Conservation (phyloP, 2,888 invertebrate species). For the Rhingia rostrata region DNA sequence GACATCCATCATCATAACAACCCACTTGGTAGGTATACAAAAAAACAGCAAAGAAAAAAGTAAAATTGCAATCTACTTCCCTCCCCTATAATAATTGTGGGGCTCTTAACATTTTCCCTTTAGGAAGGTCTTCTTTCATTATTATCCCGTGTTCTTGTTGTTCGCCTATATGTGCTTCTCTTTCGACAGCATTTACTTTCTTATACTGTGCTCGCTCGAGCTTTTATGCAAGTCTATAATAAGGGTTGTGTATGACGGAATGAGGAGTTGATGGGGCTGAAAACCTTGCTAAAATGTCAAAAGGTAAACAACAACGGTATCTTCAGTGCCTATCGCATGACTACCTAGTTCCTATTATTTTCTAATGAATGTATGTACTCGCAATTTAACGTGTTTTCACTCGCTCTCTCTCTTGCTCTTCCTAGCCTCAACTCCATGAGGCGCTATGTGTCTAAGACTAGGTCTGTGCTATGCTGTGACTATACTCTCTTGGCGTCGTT, state of each 20-base stretch:
- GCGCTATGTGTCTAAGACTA: background rate
- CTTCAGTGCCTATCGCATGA: slow-evolving; percentile 16
- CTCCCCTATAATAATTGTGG: background rate
- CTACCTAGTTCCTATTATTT: slow-evolving; percentile 8
- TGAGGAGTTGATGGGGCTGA: slow-evolving; percentile 4
- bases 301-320: slow-evolving; percentile 66
- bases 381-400: slow-evolving; percentile 27
- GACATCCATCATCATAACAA: background rate
- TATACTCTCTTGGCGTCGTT: slow-evolving; percentile 60
- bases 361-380: slow-evolving; percentile 29
- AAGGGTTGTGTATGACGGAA: slow-evolving; percentile 23
- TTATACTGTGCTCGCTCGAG: slow-evolving; percentile 10
- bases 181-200: slow-evolving; percentile 23
- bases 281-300: slow-evolving; percentile 57
- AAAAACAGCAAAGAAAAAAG: background rate
- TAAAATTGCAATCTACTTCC: slow-evolving; percentile 35
- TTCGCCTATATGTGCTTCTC: background rate
- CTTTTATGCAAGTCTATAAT: slow-evolving; percentile 8
- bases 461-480: slow-evolving; percentile 29
- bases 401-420: slow-evolving; percentile 17
- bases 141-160: slow-evolving; percentile 29
- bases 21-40: background rate
- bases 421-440: background rate
- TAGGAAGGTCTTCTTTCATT: slow-evolving; percentile 39
- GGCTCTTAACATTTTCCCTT: slow-evolving; percentile 42